phyloP scores from a whole-genome alignment of 2,113 vertebrate genomes.

The Euleptes europaea region DNA sequence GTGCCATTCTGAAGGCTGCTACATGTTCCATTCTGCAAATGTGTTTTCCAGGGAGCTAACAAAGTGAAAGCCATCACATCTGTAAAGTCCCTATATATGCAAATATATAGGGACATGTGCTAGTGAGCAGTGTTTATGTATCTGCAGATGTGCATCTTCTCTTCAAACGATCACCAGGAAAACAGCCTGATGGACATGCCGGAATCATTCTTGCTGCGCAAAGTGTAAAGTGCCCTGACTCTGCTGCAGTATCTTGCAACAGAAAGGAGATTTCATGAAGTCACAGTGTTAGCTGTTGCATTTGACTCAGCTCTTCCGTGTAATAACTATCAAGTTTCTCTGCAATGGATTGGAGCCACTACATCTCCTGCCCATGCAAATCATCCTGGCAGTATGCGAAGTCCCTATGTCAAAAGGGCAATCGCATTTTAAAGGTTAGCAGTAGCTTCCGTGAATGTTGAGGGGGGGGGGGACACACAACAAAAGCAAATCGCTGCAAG shows the following conservation, averaged over 20 bases:
- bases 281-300: not conserved
- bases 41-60: not conserved
- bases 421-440: not conserved
- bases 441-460: not conserved
- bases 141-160: not conserved
- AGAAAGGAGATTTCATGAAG: not conserved
- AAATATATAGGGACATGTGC: not conserved
- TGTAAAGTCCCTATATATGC: not conserved
- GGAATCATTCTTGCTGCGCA: not conserved
- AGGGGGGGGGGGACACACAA: not conserved
- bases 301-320: not conserved
- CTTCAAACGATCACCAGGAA: not conserved
- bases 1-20: not conserved
- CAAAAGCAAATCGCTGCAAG: not conserved
- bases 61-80: not conserved
- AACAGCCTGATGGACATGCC: not conserved
- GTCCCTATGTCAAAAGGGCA: not conserved
- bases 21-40: not conserved
- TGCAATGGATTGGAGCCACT: not conserved
- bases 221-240: not conserved
- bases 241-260: not conserved
- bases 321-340: not conserved
- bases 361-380: not conserved
- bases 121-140: not conserved
- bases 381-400: not conserved